phyloP scores from a whole-genome alignment of 2,113 vertebrate species.

The Oryzias curvinotus region DNA sequence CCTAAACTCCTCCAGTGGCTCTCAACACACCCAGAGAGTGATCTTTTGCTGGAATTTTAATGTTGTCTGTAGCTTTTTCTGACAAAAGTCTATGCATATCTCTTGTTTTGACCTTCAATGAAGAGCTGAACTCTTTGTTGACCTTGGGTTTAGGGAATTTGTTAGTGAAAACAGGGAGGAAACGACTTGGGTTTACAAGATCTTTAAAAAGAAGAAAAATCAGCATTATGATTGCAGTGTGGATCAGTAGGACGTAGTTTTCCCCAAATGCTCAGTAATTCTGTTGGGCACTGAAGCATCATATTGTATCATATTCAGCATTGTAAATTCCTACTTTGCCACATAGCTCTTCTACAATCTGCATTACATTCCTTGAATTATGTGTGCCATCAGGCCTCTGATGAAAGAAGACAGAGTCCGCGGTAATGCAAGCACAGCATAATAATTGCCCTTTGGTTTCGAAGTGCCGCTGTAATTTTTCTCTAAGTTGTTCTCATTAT shows the following conservation, averaged over 20 bases:
- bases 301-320: slow-evolving; percentile 20
- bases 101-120: too few species aligned
- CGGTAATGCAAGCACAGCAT: slow-evolving; percentile 44
- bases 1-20: too few species aligned
- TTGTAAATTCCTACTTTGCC: slow-evolving; percentile 14
- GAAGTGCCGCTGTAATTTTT: slow-evolving; percentile 51
- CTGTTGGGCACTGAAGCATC: slow-evolving; percentile 27
- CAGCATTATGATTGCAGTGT: slow-evolving; percentile 49
- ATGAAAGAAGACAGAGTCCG: slow-evolving; percentile 52
- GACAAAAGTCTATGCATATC: too few species aligned
- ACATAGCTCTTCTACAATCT: slow-evolving; percentile 28
- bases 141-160: slow-evolving; percentile 24
- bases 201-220: slow-evolving; percentile 39
- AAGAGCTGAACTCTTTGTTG: too few species aligned
- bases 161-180: slow-evolving; percentile 29
- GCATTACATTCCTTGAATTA: slow-evolving; percentile 26
- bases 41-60: too few species aligned
- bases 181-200: slow-evolving; percentile 32
- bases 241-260: slow-evolving; percentile 24
- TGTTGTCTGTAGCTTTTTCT: too few species aligned
- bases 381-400: slow-evolving; percentile 41
- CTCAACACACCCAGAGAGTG: too few species aligned
- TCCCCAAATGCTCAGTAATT: slow-evolving; percentile 23
- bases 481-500: slow-evolving; percentile 54
- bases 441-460: slow-evolving; percentile 56